Evolutionary conservation across 2,888 invertebrate species (phyloP), one percentile per base, ranked within the genome.

Genomic region (Andrena praecox): DNA sequence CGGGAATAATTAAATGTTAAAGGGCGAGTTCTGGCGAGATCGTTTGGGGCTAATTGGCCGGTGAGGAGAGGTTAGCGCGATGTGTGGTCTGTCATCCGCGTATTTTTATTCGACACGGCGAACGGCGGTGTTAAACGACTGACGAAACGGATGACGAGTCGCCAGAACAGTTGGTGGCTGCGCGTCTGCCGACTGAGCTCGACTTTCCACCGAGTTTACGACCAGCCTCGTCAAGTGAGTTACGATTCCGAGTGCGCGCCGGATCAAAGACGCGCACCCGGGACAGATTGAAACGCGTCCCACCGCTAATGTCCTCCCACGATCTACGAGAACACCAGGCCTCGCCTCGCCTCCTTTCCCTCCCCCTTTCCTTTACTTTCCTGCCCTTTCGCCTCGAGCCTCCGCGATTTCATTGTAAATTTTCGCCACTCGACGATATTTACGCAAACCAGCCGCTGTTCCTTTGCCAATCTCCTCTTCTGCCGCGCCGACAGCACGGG

Each of bases 41-140:
- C 78, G 78, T n/a, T 67, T 16, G 29, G 54, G 29, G 77, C 83
- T 84, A 84, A 84, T 84, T 84, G 82, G 82, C 63, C 83, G 74
- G 68, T 67, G 73, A 59, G 62, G 54, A 56, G 62, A 50, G 69
- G 33, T 29, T 59, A 56, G 72, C 82, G 60, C 80, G 67, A 91
- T 89, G 93, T 92, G 93, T 93, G 93, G 93, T 93, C 93, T 88
- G 87, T 89, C 89, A 86, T 85, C 82, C 88, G 85, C 83, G 89
- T 93, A 92, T 92, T 93, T 92, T 93, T 92, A 92, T 92, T 92
- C 91, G 91, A 89, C 91, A 88, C 90, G 89, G 89, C 89, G 90
- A 90, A 91, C 91, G 91, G 89, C 89, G 87, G 92, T 91, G 92
- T 91, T 93, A 93, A 92, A 93, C 91, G 93, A 92, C 91, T 91